A percentile compares a stretch with the other conserved stretches of the same genome.
These are phyloP conservation scores for Parnassius glacialis DNA, from an alignment of 2,888 invertebrate genomes.

Conservation along the genomic window DNA sequence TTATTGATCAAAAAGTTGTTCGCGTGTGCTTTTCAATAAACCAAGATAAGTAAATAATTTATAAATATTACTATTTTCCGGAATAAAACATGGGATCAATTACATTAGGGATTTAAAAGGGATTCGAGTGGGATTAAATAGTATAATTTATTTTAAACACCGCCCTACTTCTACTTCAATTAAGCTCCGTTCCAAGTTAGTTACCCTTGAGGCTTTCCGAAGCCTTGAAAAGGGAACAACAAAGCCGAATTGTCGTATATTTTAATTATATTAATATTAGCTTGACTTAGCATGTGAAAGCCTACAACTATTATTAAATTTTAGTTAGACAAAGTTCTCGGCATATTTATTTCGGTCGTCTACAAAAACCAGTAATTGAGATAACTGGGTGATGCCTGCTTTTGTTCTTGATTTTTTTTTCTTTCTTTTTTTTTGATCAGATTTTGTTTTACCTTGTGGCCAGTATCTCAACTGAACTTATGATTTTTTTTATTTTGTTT, in stretches of 20 bases:
- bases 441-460: too few species aligned
- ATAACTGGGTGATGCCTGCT: not conserved
- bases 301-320: conserved; percentile 23
- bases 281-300: conserved; percentile 17
- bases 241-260: conserved; percentile 25
- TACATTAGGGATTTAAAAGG: conserved; percentile 24
- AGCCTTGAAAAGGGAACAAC: conserved; percentile 23
- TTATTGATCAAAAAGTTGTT: too few species aligned
- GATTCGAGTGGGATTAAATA: conserved; percentile 24
- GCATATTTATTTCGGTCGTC: conserved; percentile 18
- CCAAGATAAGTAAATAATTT: too few species aligned
- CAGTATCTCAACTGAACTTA: not conserved
- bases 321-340: conserved; percentile 18
- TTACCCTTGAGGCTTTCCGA: conserved; percentile 24
- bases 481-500: not conserved
- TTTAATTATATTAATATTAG: conserved; percentile 24
- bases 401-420: too few species aligned
- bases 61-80: not conserved
- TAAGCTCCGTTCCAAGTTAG: conserved; percentile 20
- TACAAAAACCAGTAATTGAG: not conserved
- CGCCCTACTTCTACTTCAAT: conserved; percentile 24
- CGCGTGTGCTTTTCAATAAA: too few species aligned
- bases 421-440: too few species aligned
- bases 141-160: conserved; percentile 25
- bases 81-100: conserved; percentile 20